A percentile compares a stretch with the other conserved stretches of the same genome.
Conservation (phyloP, 2,888 invertebrate species). For the Microctonus hyperodae region DNA sequence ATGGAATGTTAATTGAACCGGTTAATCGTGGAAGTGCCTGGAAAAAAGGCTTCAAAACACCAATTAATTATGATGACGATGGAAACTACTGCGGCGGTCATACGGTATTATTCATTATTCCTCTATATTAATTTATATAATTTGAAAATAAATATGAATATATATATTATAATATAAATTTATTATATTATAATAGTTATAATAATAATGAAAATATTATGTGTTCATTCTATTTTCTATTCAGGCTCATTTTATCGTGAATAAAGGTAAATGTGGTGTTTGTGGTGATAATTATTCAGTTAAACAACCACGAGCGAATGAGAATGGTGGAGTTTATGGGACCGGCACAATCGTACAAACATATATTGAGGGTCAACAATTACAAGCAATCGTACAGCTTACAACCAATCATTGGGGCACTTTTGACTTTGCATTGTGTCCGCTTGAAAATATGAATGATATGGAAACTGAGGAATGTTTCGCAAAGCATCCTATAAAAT, state of each 20-base stretch:
- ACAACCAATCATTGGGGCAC: conserved; percentile 65
- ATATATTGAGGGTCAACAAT: conserved; percentile 51
- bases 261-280: conserved; percentile 65
- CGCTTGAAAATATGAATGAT: conserved; percentile 57
- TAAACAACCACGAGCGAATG: conserved; percentile 64
- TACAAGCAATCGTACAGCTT: conserved; percentile 57
- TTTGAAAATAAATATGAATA: too few species aligned
- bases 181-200: too few species aligned
- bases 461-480: conserved; percentile 67
- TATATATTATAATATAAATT: too few species aligned
- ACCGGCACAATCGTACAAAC: conserved; percentile 63
- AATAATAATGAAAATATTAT: too few species aligned
- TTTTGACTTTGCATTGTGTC: conserved; percentile 65
- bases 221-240: background rate
- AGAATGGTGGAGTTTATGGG: conserved; percentile 66
- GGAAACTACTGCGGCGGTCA: conserved; percentile 67
- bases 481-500: conserved; percentile 55
- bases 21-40: conserved; percentile 67
- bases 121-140: background rate
- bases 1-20: conserved; percentile 67
- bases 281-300: conserved; percentile 66
- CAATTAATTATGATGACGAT: conserved; percentile 66
- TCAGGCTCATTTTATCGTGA: conserved; percentile 30
- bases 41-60: conserved; percentile 64
- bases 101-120: conserved; percentile 45